These are phyloP conservation scores for Ceuthmochares aereus DNA, from an alignment of 2,113 vertebrate species.

Conservation along the genomic window DNA sequence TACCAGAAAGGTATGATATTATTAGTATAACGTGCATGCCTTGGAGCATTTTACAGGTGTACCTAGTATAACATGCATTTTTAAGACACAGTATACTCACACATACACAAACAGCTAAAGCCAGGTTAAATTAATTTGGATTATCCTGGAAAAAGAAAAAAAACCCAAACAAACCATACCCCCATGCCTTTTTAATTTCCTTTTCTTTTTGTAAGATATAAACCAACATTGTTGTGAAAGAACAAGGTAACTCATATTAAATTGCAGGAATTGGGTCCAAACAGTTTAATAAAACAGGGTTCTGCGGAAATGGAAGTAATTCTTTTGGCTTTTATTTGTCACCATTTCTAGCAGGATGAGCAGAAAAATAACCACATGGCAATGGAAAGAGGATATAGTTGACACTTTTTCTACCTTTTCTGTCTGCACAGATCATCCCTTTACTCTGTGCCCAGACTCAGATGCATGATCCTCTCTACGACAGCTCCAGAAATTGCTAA, in stretches of 20 bases:
- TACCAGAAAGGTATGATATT: not conserved
- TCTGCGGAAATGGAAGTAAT: not conserved
- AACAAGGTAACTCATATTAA: not conserved
- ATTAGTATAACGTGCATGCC: not conserved
- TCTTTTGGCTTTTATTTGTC: not conserved
- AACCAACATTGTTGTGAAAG: not conserved
- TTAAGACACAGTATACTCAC: not conserved
- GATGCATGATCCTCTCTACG: not conserved
- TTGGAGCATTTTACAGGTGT: not conserved
- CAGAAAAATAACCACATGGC: not conserved
- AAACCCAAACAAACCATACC: too few relatives aligned
- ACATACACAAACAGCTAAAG: not conserved
- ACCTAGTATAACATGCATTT: not conserved
- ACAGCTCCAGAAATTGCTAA: not conserved
- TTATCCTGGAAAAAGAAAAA: not conserved
- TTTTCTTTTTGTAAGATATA: not conserved
- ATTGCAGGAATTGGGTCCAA: not conserved
- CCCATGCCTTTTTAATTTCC: not conserved
- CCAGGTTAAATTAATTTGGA: not conserved
- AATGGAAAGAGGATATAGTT: not conserved
- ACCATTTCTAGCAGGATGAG: not conserved
- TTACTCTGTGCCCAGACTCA: not conserved
- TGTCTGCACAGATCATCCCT: not conserved
- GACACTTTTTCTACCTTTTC: not conserved
- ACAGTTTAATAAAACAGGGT: not conserved